Evolutionary conservation across 2,888 invertebrate species (phyloP), one percentile per base, ranked within the genome.

Genomic region (Meghimatium bilineatum): DNA sequence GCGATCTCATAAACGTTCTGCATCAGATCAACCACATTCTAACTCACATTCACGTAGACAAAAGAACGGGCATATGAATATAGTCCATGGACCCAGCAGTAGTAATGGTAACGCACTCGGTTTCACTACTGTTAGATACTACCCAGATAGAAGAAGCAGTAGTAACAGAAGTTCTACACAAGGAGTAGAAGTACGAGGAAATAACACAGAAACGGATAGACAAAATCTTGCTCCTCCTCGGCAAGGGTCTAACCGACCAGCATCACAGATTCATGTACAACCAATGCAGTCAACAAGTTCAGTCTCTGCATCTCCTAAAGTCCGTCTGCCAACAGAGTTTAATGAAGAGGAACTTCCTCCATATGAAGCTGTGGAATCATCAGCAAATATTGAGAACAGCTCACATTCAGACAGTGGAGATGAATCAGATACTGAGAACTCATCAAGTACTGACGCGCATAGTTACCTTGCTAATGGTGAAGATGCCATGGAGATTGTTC

Each of bases 311-410:
- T 75, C 72, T 10, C 67, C 74, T 17, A 74, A 82, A 17, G 44
- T 82, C 14, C 80, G 85, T 32, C 83, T 87, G 34, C 87, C 88
- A 32, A 87, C 87, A 80, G 86, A 85, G 44, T 87, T 88, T 75
- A 89, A 91, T 80, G 91, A 91, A 85, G 91, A 91, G 49, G 89
- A 89, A 60, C 83, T 91, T n/a, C 91, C 91, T 23, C 90, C 91
- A 1, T 91, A 91, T 86, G 90, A 89, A 82, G 87, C 77, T 23
- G 67, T 80, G n/a, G 82, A 78, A 63, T 5, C 78, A 29, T 66
- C 75, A n/a, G 56, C 72, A 36, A 77, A 79, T 49, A 69, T 38
- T 23, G n/a, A 56, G 49, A 56, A 71, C 63, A 36, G 74, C 23
- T 63, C 69, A 71, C 74, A 38, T 10, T 74, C 72, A 36, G 82